Evolutionary conservation across 1,140 invertebrate genomes (phyloP), one percentile per base, ranked within the genome.

Genomic region (Monomorium pharaonis): DNA sequence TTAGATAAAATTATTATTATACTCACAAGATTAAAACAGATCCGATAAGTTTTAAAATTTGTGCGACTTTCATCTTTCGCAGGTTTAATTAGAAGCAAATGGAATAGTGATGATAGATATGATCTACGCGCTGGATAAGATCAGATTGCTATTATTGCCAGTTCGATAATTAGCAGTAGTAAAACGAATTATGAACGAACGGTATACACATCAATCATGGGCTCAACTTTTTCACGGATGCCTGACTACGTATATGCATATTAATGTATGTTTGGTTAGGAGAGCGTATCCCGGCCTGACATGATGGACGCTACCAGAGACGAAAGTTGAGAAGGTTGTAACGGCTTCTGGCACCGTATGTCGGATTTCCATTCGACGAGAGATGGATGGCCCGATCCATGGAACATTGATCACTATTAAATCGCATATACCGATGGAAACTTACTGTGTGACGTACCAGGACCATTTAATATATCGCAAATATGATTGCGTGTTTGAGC

Each of bases 261-360:
- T 89, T 90, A 86, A 89, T 74, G 86, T 76, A 87, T 90, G 88
- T 90, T 90, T 90, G 88, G 70, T 67, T 87, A 85, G 85, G 85
- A 89, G 63, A 90, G 80, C 81, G 86, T 84, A 85, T 89, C 60
- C 89, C 74, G 78, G 74, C 78, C 70, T 77, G 60, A 60, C 81
- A 84, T 89, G 89, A 90, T 89, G 88, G 89, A 89, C 89, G 85
- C 74, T 72, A 80, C 75, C 69, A 69, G 72, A 89, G 65, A 83
- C 85, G 84, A 84, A 90, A 90, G 89, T 90, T 90, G 80, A 86
- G 54, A 65, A 85, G 77, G 80, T 72, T 65, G 83, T 77, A 90
- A 74, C 67, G 84, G 77, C 74, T 77, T 67, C 65, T 88, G 89
- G 74, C 85, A 78, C 70, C 81, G 70, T 80, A 85, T 87, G 72